Evolutionary conservation across 2,888 invertebrate genomes (phyloP).

Genomic region (Cryptus armator): DNA sequence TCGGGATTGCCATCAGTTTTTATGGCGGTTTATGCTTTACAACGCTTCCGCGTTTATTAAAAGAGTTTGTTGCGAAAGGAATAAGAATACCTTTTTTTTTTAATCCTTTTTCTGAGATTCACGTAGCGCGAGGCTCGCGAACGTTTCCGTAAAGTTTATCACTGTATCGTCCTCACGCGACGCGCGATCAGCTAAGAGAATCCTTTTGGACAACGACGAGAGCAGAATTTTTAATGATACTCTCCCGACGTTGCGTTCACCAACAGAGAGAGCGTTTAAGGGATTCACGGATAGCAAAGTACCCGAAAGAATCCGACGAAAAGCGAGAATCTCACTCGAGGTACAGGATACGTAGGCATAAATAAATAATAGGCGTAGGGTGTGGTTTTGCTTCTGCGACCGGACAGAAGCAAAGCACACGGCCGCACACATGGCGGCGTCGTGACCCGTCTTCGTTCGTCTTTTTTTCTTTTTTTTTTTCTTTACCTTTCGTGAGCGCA

Average conservation of each 20-base stretch:
- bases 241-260: background rate
- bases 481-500: slow-evolving; percentile 73
- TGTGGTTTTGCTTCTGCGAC: slow-evolving; percentile 75
- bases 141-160: slow-evolving; percentile 62
- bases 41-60: slow-evolving; percentile 72
- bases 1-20: slow-evolving; percentile 55
- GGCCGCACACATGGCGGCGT: slow-evolving; percentile 81
- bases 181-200: slow-evolving; percentile 29
- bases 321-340: background rate
- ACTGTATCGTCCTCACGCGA: slow-evolving; percentile 64
- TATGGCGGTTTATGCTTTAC: slow-evolving; percentile 48
- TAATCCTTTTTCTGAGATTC: slow-evolving; percentile 6
- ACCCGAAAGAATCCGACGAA: background rate
- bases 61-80: slow-evolving; percentile 13
- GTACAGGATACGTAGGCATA: slow-evolving; percentile 1
- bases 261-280: background rate
- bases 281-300: slow-evolving; percentile 3
- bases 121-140: slow-evolving; percentile 2
- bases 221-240: slow-evolving; percentile 66
- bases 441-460: slow-evolving; percentile 78
- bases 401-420: slow-evolving; percentile 15
- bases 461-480: slow-evolving; percentile 66
- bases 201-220: slow-evolving; percentile 54
- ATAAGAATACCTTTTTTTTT: background rate
- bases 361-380: slow-evolving; percentile 71